Evolutionary conservation across 2,888 invertebrate genomes (phyloP).

Genomic region (Xestoiulus laeticollis): DNA sequence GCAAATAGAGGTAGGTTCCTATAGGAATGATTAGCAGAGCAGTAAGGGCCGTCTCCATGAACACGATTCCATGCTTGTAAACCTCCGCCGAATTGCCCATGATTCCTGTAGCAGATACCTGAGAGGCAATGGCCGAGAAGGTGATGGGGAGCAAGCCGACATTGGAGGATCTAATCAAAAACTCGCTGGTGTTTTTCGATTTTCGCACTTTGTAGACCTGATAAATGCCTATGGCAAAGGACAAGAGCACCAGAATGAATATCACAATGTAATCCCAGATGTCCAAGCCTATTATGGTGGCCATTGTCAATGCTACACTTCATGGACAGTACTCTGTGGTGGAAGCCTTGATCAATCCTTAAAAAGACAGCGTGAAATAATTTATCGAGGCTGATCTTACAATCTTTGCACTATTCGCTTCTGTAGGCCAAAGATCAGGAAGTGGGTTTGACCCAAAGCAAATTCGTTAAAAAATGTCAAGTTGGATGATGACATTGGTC

Average conservation of each 20-base stretch:
- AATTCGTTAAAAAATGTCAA: too few species aligned
- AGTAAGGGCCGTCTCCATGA: neutral
- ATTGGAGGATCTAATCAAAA: neutral
- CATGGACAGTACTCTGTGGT: too few species aligned
- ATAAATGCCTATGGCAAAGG: neutral
- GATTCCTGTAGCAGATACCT: neutral
- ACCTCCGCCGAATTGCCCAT: conserved; percentile 32
- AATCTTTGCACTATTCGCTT: neutral
- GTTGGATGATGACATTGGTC: too few species aligned
- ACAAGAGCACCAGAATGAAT: neutral
- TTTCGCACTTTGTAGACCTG: conserved; percentile 30
- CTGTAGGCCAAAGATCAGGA: neutral
- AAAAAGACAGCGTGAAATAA: neutral
- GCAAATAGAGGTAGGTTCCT: neutral
- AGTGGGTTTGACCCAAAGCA: neutral
- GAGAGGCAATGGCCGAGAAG: neutral
- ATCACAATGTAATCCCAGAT: conserved; percentile 31
- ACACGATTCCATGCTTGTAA: neutral
- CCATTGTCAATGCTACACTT: neutral
- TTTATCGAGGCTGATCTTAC: neutral
- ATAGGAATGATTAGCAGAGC: neutral
- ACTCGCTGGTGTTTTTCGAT: neutral
- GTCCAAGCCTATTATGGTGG: neutral
- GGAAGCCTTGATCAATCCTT: neutral
- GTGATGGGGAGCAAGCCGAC: conserved; percentile 12